Evolutionary conservation across 2,113 vertebrate genomes (phyloP), one percentile per base, ranked within the genome.

Genomic region (Corythornis vintsioides): DNA sequence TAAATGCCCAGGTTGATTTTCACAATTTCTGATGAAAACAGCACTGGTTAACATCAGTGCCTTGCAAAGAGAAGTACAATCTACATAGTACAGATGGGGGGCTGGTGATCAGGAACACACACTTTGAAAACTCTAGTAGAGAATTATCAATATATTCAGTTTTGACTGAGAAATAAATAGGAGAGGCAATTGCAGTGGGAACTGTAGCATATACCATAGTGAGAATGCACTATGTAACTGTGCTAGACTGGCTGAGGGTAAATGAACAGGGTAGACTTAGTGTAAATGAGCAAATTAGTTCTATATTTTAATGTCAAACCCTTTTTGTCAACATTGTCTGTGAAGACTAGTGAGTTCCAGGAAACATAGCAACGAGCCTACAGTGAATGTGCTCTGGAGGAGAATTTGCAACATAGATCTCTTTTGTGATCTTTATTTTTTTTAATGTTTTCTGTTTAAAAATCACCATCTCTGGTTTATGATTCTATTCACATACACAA

Each of bases 131-230:
- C 85, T 47, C 42, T 64, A 71, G 59, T 43, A 55, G 84, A 76
- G 56, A 83, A 92, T 7, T 25, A 78, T 38, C 38, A 38, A 40
- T 82, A 56, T 59, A 64, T 92, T 94, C 45, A 40, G 52, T 91
- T 94, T 94, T 92, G 92, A 88, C 90, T 74, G 66, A 74, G 66
- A 92, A 96, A 67, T 86, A 90, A 75, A 92, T 35, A 86, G 67
- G 89, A 92, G 42, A 94, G 67, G 73, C 25, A 71, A 35, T 69
- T 67, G 56, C 45, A 33, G 56, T 82, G 57, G 56, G 40, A 86
- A 67, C 72, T 79, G 45, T 82, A 45, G 72, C 7, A 10, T 50
- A 12, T 43, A 47, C 50, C 28, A 56, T 12, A 45, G 45, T 77
- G 45, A 10, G 13, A 45, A 28, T 74, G 75, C 3, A 0, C 7